Base-by-base conservation (phyloP, 2,888 invertebrate species). In the Tanytarsus gracilentus region DNA sequence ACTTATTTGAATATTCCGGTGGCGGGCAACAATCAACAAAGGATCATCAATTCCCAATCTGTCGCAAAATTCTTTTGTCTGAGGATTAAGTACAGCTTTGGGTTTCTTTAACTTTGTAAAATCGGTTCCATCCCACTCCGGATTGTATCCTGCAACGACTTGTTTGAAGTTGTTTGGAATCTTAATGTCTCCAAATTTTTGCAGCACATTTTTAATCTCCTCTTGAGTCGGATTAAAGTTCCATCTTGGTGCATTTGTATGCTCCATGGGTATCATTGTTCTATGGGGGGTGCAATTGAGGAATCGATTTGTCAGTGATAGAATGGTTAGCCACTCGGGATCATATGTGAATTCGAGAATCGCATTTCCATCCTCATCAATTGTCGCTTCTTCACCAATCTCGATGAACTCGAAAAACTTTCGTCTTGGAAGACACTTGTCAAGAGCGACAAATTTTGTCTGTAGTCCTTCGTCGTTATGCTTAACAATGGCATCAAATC, bases 381-480 rank as follows among this genome's bases (percentile, higher is more conserved):
- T 78, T 65, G 81, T 78, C 6, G 72, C 71, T 63, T 83, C 78
- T 64, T 81, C 79, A 6, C 81, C 79, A 39, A 83, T 65, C 61
- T 88, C 84, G 14, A 88, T 64, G 36, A 97, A 81, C 79, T 98
- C 96, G 39, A 98, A 75, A 76, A 94, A 98, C 63, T 86, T 82
- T 63, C 94, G 77, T 66, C 81, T 82, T 0, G 96, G 96, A 55
- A 98, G 76, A 73, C 97, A 97, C 77, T 99, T 99, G 71, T 98
- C 97, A n/a, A 98, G 75, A 0, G 96, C 92, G 64, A 98, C 74
- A 73, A 98, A 98, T 70, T 86, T 91, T 0, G 96, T 91, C 21
- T 71, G 71, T 36, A 11, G 7, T n/a, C 75, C 71, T 14, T 75
- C 75, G 62, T 79, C 72, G 25, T 78, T 74, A 71, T 96, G 94